These are phyloP conservation scores for Cossypha dichroa DNA, from an alignment of 2,797 vertebrate species.

Conservation along the genomic window DNA sequence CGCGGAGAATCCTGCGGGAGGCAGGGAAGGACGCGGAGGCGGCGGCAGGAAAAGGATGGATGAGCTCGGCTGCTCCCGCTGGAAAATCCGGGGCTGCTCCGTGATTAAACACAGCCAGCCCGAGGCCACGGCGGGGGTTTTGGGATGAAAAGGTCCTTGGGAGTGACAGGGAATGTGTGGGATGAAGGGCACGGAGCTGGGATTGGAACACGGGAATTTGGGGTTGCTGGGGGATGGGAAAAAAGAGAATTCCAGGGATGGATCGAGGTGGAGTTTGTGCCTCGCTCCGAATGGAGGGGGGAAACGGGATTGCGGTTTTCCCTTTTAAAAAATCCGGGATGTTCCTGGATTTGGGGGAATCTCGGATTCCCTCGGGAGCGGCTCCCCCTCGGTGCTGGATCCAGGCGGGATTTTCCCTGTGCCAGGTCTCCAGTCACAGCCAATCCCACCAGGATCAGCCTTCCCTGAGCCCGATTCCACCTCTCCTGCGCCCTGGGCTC, in stretches of 20 bases:
- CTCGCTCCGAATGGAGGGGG: rapidly evolving
- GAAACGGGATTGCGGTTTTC: not conserved
- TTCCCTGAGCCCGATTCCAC: not conserved
- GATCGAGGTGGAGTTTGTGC: not conserved
- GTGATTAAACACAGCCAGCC: not conserved
- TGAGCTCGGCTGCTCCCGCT: not conserved
- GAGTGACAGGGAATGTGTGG: not conserved
- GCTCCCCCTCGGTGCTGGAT: too few relatives aligned
- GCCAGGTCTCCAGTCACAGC: not conserved
- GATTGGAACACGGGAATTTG: rapidly evolving
- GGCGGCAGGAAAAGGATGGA: not conserved
- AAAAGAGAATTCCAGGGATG: not conserved
- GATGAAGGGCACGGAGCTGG: not conserved
- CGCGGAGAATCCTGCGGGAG: not conserved
- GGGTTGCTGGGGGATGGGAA: too few relatives aligned
- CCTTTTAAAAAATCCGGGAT: too few relatives aligned
- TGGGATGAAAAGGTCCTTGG: not conserved
- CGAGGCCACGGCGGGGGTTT: rapidly evolving
- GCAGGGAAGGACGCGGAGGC: not conserved
- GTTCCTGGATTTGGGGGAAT: not conserved
- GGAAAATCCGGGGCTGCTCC: not conserved
- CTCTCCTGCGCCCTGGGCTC: rapidly evolving
- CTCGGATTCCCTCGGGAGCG: not conserved
- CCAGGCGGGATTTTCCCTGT: not conserved
- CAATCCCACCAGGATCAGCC: not conserved